Evolutionary conservation across 2,113 vertebrate genomes (phyloP).

Genomic region (Lagopus leucura): DNA sequence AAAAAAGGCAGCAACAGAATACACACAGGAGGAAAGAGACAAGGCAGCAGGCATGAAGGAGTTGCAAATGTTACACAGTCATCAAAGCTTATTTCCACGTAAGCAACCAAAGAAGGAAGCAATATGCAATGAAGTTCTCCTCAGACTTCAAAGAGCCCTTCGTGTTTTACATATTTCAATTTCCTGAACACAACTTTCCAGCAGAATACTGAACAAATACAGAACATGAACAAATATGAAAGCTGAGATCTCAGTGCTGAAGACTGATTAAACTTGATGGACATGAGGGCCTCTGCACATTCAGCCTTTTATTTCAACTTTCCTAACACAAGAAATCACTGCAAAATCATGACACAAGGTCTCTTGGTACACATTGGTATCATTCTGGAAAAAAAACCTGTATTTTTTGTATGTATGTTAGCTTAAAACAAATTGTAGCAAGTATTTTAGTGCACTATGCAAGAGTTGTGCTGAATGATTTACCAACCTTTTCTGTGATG

Average conservation of each 20-base stretch:
- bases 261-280: neutral
- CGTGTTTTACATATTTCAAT: conserved; percentile 7
- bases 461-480: neutral
- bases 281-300: neutral
- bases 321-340: neutral
- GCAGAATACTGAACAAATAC: neutral
- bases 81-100: neutral
- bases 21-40: neutral
- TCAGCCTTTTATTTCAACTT: neutral
- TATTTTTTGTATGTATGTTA: neutral
- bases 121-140: neutral
- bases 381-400: accelerated
- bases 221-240: neutral
- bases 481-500: conserved; percentile 95
- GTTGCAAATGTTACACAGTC: neutral
- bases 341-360: neutral
- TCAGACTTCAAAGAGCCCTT: conserved; percentile 14
- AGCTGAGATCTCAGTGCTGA: neutral
- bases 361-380: neutral
- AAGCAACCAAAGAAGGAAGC: neutral
- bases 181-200: neutral
- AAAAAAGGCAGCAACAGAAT: neutral
- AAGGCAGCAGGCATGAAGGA: neutral
- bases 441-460: neutral
- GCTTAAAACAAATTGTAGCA: neutral